phyloP scores from a whole-genome alignment of 1,140 invertebrate species.

The Macrotrachela quadricornifera region DNA sequence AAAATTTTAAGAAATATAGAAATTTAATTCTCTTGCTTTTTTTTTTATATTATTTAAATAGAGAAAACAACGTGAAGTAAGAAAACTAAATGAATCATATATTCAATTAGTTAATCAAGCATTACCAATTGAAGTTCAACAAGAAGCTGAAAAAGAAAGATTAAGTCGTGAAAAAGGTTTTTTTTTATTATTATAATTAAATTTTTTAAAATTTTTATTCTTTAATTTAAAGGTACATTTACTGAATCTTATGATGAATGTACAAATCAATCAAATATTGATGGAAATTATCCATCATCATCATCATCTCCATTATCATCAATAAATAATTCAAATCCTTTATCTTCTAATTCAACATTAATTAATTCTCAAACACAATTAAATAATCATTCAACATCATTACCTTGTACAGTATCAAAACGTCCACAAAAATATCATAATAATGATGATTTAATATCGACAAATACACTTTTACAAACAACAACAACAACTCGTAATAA shows the following conservation, averaged over 20 bases:
- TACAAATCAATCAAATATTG: background rate
- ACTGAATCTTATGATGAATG: background rate
- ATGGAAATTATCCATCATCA: background rate
- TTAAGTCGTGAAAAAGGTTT: background rate
- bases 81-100: constrained; percentile 85
- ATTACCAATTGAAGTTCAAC: constrained; percentile 38
- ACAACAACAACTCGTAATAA: too few relatives aligned
- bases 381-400: background rate
- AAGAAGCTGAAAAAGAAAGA: constrained; percentile 3
- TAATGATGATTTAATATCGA: too few relatives aligned
- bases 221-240: background rate
- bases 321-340: background rate
- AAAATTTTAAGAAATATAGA: too few relatives aligned
- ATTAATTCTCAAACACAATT: background rate
- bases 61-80: constrained; percentile 68
- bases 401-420: too few relatives aligned
- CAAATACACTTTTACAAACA: too few relatives aligned
- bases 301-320: background rate
- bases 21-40: constrained; percentile 13
- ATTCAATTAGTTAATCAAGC: constrained; percentile 72
- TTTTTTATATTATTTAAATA: background rate
- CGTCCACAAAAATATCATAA: too few relatives aligned
- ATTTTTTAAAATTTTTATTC: background rate
- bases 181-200: background rate
- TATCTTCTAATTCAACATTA: background rate